Percentiles rank a stretch among this genome's conserved stretches.
Evolutionary conservation across 2,113 vertebrate species (phyloP).

Genomic region (Verasper variegatus): DNA sequence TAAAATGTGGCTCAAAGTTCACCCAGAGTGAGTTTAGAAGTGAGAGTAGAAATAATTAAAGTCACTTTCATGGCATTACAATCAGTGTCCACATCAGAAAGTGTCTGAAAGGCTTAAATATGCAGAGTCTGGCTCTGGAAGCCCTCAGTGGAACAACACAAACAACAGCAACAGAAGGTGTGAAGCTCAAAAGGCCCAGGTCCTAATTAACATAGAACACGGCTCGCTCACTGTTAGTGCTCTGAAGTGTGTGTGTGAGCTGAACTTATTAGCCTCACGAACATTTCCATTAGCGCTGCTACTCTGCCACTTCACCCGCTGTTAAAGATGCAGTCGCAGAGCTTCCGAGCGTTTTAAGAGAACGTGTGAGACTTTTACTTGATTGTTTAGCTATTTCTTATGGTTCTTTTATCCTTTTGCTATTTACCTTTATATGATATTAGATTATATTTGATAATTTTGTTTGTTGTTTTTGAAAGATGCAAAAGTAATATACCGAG

Average conservation of each 20-base stretch:
- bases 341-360: too few relatives aligned
- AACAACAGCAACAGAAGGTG: constrained; percentile 39
- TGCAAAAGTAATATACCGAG: too few relatives aligned
- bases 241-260: constrained; percentile 22
- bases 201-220: constrained; percentile 24
- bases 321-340: constrained; percentile 3
- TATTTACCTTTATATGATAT: too few relatives aligned
- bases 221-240: constrained; percentile 4
- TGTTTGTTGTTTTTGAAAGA: too few relatives aligned
- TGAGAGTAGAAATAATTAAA: not conserved
- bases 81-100: not conserved
- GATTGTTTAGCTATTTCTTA: too few relatives aligned
- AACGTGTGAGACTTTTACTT: too few relatives aligned
- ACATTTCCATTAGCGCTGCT: constrained; percentile 54
- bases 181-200: constrained; percentile 19
- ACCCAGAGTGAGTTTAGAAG: not conserved
- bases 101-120: not conserved
- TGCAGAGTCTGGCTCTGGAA: not conserved
- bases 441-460: too few relatives aligned
- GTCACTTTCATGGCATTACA: not conserved
- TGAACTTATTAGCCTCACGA: constrained; percentile 9
- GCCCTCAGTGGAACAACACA: constrained; percentile 1
- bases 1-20: not conserved
- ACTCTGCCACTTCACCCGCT: constrained; percentile 29
- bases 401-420: too few relatives aligned